A percentile compares a stretch with the other conserved stretches of the same genome.
phyloP scores from a whole-genome alignment of 2,113 vertebrate genomes.

The Campylorhamphus procurvoides region DNA sequence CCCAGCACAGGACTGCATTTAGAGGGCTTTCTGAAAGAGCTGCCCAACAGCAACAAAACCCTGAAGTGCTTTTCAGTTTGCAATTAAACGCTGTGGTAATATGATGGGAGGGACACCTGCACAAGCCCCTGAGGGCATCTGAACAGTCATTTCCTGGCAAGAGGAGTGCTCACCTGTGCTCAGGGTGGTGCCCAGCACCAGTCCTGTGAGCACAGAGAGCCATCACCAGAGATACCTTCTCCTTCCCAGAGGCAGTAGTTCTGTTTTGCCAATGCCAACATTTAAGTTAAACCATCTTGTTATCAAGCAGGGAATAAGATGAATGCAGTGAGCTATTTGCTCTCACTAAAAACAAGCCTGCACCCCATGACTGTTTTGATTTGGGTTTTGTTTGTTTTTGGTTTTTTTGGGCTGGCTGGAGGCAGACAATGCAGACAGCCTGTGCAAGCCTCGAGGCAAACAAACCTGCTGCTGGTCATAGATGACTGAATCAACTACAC shows the following conservation, averaged over 20 bases:
- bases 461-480: background rate
- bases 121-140: fast-evolving
- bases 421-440: background rate
- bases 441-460: background rate
- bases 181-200: background rate
- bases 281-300: background rate
- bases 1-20: background rate
- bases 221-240: background rate
- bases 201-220: background rate
- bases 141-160: background rate
- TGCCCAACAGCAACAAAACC: background rate
- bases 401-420: background rate
- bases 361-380: background rate
- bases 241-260: background rate
- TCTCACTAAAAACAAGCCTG: background rate
- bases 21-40: background rate
- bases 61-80: background rate
- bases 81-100: background rate
- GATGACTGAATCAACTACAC: background rate
- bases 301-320: background rate
- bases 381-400: background rate
- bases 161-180: fast-evolving
- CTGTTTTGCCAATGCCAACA: background rate
- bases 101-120: background rate
- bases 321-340: background rate